Base-by-base conservation (phyloP, 2,113 vertebrate species). In the Lampris incognitus region DNA sequence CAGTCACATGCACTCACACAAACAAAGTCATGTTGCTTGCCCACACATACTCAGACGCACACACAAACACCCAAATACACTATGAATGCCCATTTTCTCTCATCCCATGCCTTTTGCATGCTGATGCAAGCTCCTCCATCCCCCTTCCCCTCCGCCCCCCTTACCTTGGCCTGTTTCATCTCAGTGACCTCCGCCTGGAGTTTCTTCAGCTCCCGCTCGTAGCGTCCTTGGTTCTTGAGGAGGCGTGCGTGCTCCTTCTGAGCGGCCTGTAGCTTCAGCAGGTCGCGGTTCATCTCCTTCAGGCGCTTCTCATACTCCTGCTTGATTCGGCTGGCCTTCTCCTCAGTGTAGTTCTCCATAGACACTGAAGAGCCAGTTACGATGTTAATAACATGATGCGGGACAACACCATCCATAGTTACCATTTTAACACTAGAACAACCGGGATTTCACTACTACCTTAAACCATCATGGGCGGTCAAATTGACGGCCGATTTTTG, bases 131-230 rank as follows among this genome's bases (percentile, higher is more conserved):
- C 61, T 13, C 51, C 6, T 36, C 0, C 24, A 1, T 0, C 9
- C 58, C 48, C 46, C n/a, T n/a, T 4, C 6, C 44, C 7, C 9
- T 3, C 2, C 1, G 6, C 1, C 2, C 1, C 1, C 54, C 73
- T 77, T 36, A 99, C 98, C 96, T 99, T 99, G 49, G 97, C 97
- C 86, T 97, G 99, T 92, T 99, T 99, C 98, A 99, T 99, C 57
- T 99, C 98, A 0, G 94, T 95, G 87, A 99, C 96, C 84, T 99
- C 98, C 0, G 87, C 86, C 92, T 99, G 97, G 57, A 99, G 93
- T 87, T 98, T 99, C 85, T 96, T 97, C 81, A 99, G 94, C 86
- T 99, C 97, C 11, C 96, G 89, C 86, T 99, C 98, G 0, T 99
- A 98, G 78, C 96, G 95, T 0, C 95, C 93, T 92, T 99, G 98